These are phyloP conservation scores for Andrena chrysosceles DNA, from an alignment of 2,888 invertebrate species.

Conservation along the genomic window DNA sequence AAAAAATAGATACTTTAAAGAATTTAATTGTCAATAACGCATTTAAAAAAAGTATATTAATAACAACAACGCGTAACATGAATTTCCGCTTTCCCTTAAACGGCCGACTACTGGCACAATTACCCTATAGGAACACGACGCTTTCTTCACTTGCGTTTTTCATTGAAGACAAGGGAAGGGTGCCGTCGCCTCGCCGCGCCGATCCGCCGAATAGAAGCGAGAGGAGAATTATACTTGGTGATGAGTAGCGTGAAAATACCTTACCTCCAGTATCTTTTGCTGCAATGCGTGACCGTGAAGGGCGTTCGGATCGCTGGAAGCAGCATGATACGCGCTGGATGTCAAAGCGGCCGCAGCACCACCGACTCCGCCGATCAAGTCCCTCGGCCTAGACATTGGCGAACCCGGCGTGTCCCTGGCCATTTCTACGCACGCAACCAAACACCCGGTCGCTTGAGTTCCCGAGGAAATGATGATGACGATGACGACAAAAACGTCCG, in stretches of 20 bases:
- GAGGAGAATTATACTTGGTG: background rate
- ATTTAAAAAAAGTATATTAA: no score
- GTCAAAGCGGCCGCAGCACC: constrained; percentile 85
- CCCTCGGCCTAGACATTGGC: constrained; percentile 84
- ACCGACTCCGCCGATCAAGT: constrained; percentile 84
- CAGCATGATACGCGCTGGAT: constrained; percentile 48
- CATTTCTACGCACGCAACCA: constrained; percentile 78
- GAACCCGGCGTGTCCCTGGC: constrained; percentile 86
- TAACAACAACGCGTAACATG: no score
- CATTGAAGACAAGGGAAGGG: no score
- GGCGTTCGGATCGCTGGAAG: constrained; percentile 39
- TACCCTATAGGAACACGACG: no score
- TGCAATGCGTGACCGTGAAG: constrained; percentile 88
- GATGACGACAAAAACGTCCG: background rate
- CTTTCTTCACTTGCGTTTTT: no score
- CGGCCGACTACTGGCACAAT: no score
- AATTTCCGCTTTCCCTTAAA: no score
- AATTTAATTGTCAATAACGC: no score
- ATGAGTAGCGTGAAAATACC: constrained; percentile 62
- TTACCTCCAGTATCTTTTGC: constrained; percentile 90
- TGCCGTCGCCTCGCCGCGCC: no score
- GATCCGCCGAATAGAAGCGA: background rate
- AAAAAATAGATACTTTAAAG: no score
- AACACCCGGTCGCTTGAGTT: constrained; percentile 27
- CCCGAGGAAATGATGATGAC: background rate